Evolutionary conservation across 2,113 vertebrate species (phyloP).

Genomic region (Cyphomyrus discorhynchus): DNA sequence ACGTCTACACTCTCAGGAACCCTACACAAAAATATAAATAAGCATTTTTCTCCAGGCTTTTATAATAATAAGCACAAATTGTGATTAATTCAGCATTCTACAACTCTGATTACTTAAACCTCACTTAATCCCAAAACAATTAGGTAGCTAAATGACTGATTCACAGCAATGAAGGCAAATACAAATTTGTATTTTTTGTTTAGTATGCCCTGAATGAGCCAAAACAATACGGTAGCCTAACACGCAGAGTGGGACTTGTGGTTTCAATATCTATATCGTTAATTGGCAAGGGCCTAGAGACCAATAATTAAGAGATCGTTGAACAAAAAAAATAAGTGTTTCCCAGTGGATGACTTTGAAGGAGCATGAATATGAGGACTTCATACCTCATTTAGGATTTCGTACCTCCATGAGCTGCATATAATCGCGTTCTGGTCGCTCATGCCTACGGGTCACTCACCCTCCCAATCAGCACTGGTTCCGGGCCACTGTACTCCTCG

Average conservation of each 20-base stretch:
- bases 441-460: conserved; percentile 54
- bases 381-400: background rate
- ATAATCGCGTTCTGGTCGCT: background rate
- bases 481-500: conserved; percentile 81
- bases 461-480: conserved; percentile 86
- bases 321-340: background rate
- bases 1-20: background rate
- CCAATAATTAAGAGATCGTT: background rate
- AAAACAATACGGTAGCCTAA: background rate
- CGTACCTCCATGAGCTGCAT: background rate
- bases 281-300: background rate
- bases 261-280: background rate
- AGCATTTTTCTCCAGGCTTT: background rate
- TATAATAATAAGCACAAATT: conserved; percentile 4
- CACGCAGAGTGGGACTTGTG: background rate
- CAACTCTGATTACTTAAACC: background rate
- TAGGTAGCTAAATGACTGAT: background rate
- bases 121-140: background rate
- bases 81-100: background rate
- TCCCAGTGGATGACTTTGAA: background rate
- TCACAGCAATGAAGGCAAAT: background rate
- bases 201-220: background rate
- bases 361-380: background rate
- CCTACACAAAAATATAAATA: background rate
- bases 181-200: background rate